Conservation (phyloP, 2,113 vertebrate species). For the Pelusios castaneus region DNA sequence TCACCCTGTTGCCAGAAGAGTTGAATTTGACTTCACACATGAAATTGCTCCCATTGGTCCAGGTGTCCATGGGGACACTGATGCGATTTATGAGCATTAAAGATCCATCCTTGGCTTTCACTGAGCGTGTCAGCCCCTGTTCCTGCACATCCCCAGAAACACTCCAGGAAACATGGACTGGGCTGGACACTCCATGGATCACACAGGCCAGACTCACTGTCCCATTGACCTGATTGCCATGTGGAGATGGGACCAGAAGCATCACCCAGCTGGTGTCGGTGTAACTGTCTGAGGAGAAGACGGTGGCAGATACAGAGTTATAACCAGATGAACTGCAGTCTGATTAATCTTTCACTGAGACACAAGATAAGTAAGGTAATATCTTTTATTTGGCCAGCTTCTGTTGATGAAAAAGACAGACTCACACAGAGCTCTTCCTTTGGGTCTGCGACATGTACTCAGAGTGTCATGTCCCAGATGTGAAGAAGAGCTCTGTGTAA, state of each 20-base stretch:
- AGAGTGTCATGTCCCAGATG: neutral
- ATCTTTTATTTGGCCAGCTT: neutral
- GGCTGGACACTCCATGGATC: neutral
- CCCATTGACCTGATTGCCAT: neutral
- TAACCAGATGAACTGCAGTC: neutral
- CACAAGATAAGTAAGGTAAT: neutral
- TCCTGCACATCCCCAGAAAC: neutral
- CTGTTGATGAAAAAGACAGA: neutral
- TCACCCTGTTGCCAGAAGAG: neutral
- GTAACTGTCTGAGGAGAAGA: neutral
- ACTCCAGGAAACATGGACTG: neutral
- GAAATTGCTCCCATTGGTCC: neutral
- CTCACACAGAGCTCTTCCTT: neutral
- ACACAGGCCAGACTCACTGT: neutral
- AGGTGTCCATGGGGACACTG: neutral
- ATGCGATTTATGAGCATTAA: neutral
- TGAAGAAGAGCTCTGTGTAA: neutral
- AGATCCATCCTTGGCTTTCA: neutral
- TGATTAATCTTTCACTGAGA: neutral
- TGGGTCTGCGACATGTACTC: neutral
- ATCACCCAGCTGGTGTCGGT: neutral
- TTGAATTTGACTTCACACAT: neutral
- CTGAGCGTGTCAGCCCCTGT: neutral
- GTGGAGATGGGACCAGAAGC: neutral
- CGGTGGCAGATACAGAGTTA: neutral